Base-by-base conservation (phyloP, 2,113 vertebrate genomes). In the Coptodon rendalli region DNA sequence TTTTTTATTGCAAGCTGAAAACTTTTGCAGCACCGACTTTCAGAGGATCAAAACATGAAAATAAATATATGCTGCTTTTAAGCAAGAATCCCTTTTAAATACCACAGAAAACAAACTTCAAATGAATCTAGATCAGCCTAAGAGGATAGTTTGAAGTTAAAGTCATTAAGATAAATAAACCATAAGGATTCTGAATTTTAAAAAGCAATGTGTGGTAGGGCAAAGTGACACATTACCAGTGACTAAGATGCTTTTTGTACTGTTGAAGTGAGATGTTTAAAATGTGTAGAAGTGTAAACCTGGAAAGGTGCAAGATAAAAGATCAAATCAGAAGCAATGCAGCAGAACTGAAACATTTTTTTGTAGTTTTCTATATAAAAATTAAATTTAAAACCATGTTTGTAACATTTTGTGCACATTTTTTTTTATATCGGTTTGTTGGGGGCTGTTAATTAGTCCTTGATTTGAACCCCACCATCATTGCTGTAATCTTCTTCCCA, bases 151-250 rank as follows among this genome's bases (percentile, higher is more conserved):
- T 45, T 83, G 12, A 66, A 2, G 9, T 48, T n/a, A n/a, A 29
- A 80, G 45, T 36, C 34, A 34, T 61, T 82, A 22, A 16, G 29
- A 80, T 63, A 45, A 80, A 85, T 84, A 84, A 86, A 84, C 31
- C 81, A 56, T 78, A 24, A 84, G 53, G 14, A 59, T 66, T 86
- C 16, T 14, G 17, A 66, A 78, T 50, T 54, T 81, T 40, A 80
- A 80, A 63, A n/a, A n/a, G 10, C 27, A 16, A 2, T 68, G 8
- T 38, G 36, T 59, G 14, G 4, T 73, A 19, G 52, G 24, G 13
- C 29, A 13, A 63, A 61, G 31, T 14, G 4, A 29, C 27, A 78
- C 43, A 34, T 78, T 78, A 78, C 10, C 27, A 52, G 1, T 52
- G 4, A 52, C 45, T 50, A 31, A 31, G 16, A 52, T n/a, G 73